Base-by-base conservation (phyloP, 2,888 invertebrate species). In the Drosophila crucigera region DNA sequence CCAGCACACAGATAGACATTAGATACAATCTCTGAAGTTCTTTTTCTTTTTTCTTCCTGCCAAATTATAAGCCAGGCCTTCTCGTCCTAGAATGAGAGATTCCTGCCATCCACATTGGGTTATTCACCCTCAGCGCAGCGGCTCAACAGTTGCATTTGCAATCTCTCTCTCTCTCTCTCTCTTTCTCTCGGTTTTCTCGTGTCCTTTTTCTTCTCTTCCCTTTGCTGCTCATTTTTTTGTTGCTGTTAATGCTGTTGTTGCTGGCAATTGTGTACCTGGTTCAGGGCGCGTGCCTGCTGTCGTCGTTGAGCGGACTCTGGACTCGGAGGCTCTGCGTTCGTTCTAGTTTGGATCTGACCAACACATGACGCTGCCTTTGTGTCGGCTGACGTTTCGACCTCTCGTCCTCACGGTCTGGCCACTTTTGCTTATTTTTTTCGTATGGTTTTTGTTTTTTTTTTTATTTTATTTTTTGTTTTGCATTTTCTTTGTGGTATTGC, bases 211-310 rank as follows among this genome's bases (percentile, higher is more conserved):
- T 67, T 43, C 60, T 53, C 58, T 56, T 53, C 49, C 67, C 49
- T 62, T 64, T 68, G 47, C 55, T 64, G 63, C 62, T 69, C 69
- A 47, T 31, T 76, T 71, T 61, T 33, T 43, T 65, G n/a, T 76
- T 66, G 52, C n/a, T 65, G 37, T 68, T 68, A 19, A 33, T 66
- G 59, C 69, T 68, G 61, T 55, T 65, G 55, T 61, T 73, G 60
- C 53, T 64, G 58, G 58, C 66, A 64, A 25, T 76, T 73, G 69
- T 76, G 68, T 89, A 84, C 84, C 84, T 83, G 87, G 82, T 75
- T 80, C 83, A 72, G 91, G 91, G 83, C 91, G 91, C 91, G 91
- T 91, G 91, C 91, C 91, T 91, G 91, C 91, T 91, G 91, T 91
- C 92, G 91, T 91, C 89, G 79, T 91, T 59, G 39, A 60, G 70